Evolutionary conservation across 2,113 vertebrate genomes (phyloP), one percentile per base, ranked within the genome.

Genomic region (Condylura cristata): DNA sequence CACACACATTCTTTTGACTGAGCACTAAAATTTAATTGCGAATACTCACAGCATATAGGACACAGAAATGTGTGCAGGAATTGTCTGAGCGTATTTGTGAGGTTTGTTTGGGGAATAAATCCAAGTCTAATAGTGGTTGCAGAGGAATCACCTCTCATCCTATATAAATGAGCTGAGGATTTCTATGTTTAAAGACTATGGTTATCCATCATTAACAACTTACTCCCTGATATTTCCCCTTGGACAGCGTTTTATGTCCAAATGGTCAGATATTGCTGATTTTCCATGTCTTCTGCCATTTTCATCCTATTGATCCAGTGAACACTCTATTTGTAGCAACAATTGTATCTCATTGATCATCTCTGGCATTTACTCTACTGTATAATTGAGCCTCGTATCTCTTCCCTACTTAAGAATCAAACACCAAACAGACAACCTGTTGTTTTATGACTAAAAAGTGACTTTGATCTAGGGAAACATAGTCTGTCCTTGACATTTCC

Each of bases 1-100:
- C 34, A 61, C 28, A 68, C 7, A 51, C 9, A 28, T 80, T 96
- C 61, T 86, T 96, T 96, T 93, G 46, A 56, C 41, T 72, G 70
- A 96, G 41, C 75, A 91, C 80, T 18, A 34, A 92, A 89, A 90
- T 90, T 97, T 97, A 97, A 90, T 96, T 93, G 95, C 87, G 97
- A 93, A 53, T n/a, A 58, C 70, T 78, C 56, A 46, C 37, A 93
- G 66, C 90, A 88, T 93, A 84, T 34, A 85, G 0, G 76, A 92
- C 96, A 72, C 66, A 93, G 63, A 48, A 92, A 81, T 79, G 2
- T 86, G 84, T 51, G 72, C 0, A 0, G 74, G 51, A 95, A 44
- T 56, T 53, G 24, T 87, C 76, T 84, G 58, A 95, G 60, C 94
- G 95, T 66, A 79, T 28, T 58, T 96, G 70, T 80, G 96, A 94